phyloP scores from a whole-genome alignment of 2,113 vertebrate genomes.

The Pogonocichla stellata region DNA sequence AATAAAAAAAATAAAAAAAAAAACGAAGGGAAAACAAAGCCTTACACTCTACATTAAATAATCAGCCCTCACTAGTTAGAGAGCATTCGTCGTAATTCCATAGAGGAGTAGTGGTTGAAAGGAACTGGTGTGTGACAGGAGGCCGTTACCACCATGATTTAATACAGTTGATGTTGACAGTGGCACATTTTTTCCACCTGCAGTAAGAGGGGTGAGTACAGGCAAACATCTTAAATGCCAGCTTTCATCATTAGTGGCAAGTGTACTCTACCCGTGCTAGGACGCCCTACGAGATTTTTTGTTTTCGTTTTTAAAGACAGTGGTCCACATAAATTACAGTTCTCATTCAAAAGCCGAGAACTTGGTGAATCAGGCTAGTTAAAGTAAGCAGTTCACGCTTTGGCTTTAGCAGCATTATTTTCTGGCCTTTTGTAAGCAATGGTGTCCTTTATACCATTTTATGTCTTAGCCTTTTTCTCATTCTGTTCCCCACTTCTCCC shows the following conservation, averaged over 20 bases:
- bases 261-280: background rate
- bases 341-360: background rate
- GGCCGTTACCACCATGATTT: background rate
- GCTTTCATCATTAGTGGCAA: background rate
- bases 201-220: background rate
- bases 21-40: background rate
- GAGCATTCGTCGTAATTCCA: background rate
- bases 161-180: background rate
- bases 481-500: background rate
- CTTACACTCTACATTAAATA: accelerated
- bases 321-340: background rate
- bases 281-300: background rate
- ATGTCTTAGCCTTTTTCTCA: background rate
- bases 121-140: background rate
- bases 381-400: background rate
- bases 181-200: background rate
- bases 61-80: background rate
- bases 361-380: background rate
- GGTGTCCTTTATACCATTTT: background rate
- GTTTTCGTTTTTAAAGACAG: background rate
- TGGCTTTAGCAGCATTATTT: background rate
- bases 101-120: background rate
- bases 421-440: background rate
- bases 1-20: background rate
- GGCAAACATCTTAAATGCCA: background rate